Conservation (phyloP, 2,888 invertebrate genomes). For the Masnerella sp. region DNA sequence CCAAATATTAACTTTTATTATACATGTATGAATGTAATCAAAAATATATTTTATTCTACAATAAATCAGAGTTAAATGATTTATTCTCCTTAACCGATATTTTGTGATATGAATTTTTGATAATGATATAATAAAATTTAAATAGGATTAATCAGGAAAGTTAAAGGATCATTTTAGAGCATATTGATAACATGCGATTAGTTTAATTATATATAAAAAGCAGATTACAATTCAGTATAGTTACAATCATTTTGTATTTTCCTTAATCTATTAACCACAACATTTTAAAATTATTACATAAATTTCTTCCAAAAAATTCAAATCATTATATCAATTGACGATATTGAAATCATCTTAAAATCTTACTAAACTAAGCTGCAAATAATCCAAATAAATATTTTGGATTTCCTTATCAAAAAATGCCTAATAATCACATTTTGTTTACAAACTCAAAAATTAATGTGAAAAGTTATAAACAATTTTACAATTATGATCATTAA, state of each 20-base stretch:
- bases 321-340: too few species aligned
- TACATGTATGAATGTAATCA: slow-evolving; percentile 49
- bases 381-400: too few species aligned
- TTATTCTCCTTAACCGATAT: not conserved
- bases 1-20: slow-evolving; percentile 50
- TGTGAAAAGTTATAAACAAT: too few species aligned
- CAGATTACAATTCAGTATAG: slow-evolving; percentile 25
- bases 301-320: too few species aligned
- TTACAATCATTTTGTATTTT: slow-evolving; percentile 21
- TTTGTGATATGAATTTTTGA: not conserved
- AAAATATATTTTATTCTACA: slow-evolving; percentile 58
- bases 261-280: slow-evolving; percentile 6
- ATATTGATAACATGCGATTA: not conserved
- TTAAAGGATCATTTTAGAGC: not conserved
- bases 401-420: too few species aligned
- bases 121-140: not conserved
- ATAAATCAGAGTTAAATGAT: slow-evolving; percentile 3
- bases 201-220: slow-evolving; percentile 32
- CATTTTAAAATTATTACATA: too few species aligned
- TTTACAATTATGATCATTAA: too few species aligned
- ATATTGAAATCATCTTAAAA: too few species aligned
- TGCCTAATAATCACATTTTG: too few species aligned
- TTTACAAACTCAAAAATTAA: too few species aligned
- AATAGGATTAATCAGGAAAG: not conserved
- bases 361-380: too few species aligned